Percentiles rank a stretch among this genome's conserved stretches.
These are phyloP conservation scores for Rhyzopertha dominica DNA, from an alignment of 1,140 invertebrate genomes.

Conservation along the genomic window DNA sequence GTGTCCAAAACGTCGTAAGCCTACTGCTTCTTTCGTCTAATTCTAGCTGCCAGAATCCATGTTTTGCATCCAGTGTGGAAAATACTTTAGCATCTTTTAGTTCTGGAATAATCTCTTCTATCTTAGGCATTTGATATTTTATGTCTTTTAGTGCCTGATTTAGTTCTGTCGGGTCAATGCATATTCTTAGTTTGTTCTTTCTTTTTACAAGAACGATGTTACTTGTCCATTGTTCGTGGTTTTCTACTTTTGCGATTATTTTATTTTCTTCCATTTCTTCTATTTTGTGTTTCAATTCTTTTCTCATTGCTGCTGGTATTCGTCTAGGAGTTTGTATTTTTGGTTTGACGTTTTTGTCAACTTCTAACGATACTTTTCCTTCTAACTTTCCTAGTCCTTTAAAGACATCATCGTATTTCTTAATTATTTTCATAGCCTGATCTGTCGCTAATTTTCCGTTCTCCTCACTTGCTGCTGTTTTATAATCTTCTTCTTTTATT, in stretches of 20 bases:
- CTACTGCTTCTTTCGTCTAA: no score
- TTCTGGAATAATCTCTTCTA: constrained; percentile 42
- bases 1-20: no score
- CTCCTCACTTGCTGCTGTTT: no score
- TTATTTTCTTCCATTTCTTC: constrained; percentile 7
- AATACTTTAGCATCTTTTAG: constrained; percentile 22
- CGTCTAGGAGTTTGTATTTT: constrained; percentile 1
- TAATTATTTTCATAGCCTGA: constrained; percentile 4
- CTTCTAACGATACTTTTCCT: constrained; percentile 6
- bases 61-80: constrained; percentile 7
- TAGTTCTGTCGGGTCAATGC: constrained; percentile 48
- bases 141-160: constrained; percentile 45
- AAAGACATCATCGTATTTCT: constrained; percentile 14
- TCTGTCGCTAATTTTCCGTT: no score
- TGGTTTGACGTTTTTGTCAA: constrained; percentile 6
- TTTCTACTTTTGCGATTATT: constrained; percentile 13
- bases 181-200: constrained; percentile 45
- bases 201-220: constrained; percentile 45
- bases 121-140: constrained; percentile 41
- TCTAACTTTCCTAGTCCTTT: constrained; percentile 9
- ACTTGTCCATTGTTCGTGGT: constrained; percentile 48
- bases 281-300: constrained; percentile 8
- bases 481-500: no score
- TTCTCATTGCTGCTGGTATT: constrained; percentile 7
- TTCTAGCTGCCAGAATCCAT: no score